phyloP scores from a whole-genome alignment of 2,888 invertebrate genomes.

The Phragmatobia fuliginosa region DNA sequence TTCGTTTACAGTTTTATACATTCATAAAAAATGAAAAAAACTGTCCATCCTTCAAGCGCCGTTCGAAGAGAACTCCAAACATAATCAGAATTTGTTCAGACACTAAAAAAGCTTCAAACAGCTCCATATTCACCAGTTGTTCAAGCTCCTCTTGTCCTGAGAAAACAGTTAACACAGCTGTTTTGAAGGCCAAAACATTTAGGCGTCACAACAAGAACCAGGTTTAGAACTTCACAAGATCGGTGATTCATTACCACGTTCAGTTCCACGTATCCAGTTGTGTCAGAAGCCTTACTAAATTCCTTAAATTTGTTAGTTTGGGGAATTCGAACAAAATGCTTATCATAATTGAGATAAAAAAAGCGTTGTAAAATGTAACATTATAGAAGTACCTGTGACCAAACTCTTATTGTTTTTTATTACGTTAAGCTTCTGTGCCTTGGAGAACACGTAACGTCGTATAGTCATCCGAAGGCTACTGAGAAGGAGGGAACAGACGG shows the following conservation, averaged over 20 bases:
- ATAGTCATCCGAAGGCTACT: too few relatives aligned
- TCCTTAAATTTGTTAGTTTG: not conserved
- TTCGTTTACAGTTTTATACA: not conserved
- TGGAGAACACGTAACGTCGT: too few relatives aligned
- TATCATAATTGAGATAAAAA: not conserved
- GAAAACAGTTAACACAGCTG: not conserved
- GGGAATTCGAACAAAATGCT: not conserved
- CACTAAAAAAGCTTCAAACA: not conserved
- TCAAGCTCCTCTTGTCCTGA: constrained; percentile 1
- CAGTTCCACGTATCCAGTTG: not conserved
- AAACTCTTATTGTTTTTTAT: not conserved
- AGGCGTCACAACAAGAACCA: not conserved
- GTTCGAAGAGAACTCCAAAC: not conserved
- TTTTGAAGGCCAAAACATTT: not conserved
- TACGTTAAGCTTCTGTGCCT: too few relatives aligned
- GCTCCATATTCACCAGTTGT: not conserved
- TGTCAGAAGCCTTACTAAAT: not conserved
- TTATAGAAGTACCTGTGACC: not conserved
- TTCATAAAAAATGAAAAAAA: not conserved
- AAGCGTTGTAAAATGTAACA: not conserved
- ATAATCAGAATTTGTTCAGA: not conserved
- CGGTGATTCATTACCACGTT: not conserved
- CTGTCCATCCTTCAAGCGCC: not conserved
- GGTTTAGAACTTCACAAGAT: not conserved
- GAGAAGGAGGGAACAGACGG: too few relatives aligned